Evolutionary conservation across 2,113 vertebrate species (phyloP), one percentile per base, ranked within the genome.

Genomic region (Pseudorectes ferrugineus): DNA sequence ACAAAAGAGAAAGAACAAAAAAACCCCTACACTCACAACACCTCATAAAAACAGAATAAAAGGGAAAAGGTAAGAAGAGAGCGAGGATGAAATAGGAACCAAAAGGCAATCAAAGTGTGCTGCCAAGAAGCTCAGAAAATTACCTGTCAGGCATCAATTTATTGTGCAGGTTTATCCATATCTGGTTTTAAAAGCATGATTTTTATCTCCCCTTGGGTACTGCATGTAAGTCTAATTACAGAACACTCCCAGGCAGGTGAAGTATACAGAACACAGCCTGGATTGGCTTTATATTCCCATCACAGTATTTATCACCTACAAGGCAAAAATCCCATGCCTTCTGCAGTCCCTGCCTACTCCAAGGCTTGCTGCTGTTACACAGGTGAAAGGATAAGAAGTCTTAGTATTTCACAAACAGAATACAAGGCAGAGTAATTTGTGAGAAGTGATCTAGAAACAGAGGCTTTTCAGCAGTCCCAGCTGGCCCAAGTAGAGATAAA

Each of bases 21-120:
- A 68, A 46, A 1, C 0, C 2, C 25, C 18, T 10, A 33, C 8
- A 4, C 28, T 36, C 23, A 31, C n/a, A 79, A 3, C 9, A 46
- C 3, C n/a, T 40, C 70, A 73, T 26, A 61, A 65, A 85, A 92
- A 65, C 4, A 29, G 12, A 82, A 26, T 25, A 45, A 40, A 85
- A 70, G 18, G 14, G 45, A 54, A 90, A 66, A 74, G 6, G 4
- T 33, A 43, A 79, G 25, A 78, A 74, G 24, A 59, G 8, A 52
- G 2, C 0, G 0, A 55, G 7, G 10, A 61, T 75, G 17, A 85
- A 95, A 67, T 1, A 65, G 26, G 54, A 92, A 85, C 24, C 9
- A 36, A 85, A 62, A 52, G 57, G 33, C 45, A 82, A 57, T 8
- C 17, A 28, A 46, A 58, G 12, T 10, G 12, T 26, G 25, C 19